These are phyloP conservation scores for Patagioenas fasciata DNA, from an alignment of 2,113 vertebrate genomes.

Conservation along the genomic window DNA sequence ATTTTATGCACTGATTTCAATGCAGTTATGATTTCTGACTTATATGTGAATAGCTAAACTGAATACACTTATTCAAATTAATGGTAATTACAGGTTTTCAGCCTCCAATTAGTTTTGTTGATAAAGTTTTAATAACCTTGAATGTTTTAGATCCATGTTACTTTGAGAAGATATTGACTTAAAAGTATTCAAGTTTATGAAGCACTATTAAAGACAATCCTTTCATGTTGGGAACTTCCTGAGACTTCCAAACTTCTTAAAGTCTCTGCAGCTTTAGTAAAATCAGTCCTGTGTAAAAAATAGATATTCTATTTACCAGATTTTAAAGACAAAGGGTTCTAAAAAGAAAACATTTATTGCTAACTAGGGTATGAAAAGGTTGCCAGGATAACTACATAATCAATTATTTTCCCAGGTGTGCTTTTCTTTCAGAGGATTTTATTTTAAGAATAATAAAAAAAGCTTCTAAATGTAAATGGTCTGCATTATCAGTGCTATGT, in stretches of 20 bases:
- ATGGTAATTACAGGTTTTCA: neutral
- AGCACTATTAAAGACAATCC: neutral
- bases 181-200: neutral
- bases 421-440: neutral
- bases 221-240: neutral
- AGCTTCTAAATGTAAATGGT: constrained; percentile 13
- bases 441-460: neutral
- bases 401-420: neutral
- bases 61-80: neutral
- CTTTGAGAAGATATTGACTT: neutral
- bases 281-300: constrained; percentile 2
- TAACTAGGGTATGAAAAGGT: neutral
- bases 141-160: neutral
- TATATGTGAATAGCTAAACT: neutral
- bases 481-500: neutral
- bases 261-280: neutral
- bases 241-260: neutral
- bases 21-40: neutral
- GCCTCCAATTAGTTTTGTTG: neutral
- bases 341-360: neutral
- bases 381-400: neutral
- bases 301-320: neutral
- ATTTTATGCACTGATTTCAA: neutral
- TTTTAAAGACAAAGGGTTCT: neutral
- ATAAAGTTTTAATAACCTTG: neutral